phyloP scores from a whole-genome alignment of 1,140 invertebrate genomes.

The Drosophila nikananu region DNA sequence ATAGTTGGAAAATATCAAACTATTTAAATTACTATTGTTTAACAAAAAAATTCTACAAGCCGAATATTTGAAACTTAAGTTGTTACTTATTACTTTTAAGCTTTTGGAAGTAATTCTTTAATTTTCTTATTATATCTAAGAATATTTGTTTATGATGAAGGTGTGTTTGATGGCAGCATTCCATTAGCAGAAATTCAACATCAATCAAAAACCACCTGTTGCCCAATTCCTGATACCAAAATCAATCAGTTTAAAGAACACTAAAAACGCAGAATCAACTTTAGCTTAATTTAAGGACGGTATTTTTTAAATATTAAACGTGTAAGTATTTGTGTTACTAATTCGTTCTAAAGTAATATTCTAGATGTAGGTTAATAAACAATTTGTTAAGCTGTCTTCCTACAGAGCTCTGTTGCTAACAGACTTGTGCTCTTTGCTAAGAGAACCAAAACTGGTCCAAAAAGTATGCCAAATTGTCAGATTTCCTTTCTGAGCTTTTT shows the following conservation, averaged over 20 bases:
- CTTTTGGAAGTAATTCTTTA: accelerated
- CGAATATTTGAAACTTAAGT: neutral
- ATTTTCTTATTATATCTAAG: too few species aligned
- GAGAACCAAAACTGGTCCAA: constrained; percentile 29
- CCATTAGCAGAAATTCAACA: neutral
- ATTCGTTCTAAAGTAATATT: neutral
- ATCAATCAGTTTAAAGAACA: constrained; percentile 43
- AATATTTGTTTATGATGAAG: neutral
- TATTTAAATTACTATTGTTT: too few species aligned
- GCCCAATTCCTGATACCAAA: constrained; percentile 1
- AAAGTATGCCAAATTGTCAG: constrained; percentile 48
- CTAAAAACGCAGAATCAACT: neutral
- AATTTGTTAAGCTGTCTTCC: constrained; percentile 16
- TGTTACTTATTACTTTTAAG: neutral
- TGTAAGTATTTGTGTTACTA: neutral
- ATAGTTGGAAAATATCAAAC: accelerated
- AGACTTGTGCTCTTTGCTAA: constrained; percentile 54
- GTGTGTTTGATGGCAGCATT: neutral
- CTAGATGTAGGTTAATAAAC: constrained; percentile 7
- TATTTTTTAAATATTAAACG: neutral
- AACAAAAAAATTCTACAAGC: neutral
- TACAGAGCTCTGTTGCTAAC: constrained; percentile 23
- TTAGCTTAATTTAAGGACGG: neutral
- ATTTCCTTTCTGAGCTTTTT: constrained; percentile 59
- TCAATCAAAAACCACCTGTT: constrained; percentile 66